Base-by-base conservation (phyloP, 2,113 vertebrate genomes). In the Thamnophis sirtalis region DNA sequence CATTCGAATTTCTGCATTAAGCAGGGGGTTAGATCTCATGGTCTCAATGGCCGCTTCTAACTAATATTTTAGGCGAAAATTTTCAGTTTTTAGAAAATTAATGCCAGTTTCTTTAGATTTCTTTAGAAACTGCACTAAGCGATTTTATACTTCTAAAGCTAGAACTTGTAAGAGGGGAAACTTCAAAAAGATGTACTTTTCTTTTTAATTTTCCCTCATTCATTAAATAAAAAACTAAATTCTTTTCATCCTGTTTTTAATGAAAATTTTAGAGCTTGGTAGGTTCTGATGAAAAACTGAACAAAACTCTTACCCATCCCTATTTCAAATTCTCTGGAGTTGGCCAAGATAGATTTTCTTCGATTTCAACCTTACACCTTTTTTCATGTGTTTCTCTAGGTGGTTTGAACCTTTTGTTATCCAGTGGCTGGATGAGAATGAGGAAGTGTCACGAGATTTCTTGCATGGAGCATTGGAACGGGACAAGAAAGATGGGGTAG, bases 321-420 rank as follows among this genome's bases (percentile, higher is more conserved):
- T 38, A 22, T 33, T 88, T 38, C n/a, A 33, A 55, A 21, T 88
- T 56, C 33, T 88, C 19, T 38, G 26, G 54, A 56, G 4, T 5
- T 38, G 21, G 48, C 49, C 9, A 4, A 24, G 28, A 7, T 24
- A 7, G 3, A 80, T 63, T 63, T 54, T 8, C 53, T 50, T 33
- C n/a, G 3, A 11, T 53, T 33, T 11, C 21, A 33, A 0, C 55
- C 48, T 86, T 89, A 6, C n/a, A 11, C 0, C 38, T 0, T 15
- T 15, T 13, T 11, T 93, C 68, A 90, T 15, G 94, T 95, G 4
- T 7, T 84, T 33, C 7, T 28, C 0, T 95, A 99, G 99, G 89
- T 99, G 99, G 99, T 99, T 99, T 3, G 99, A 99, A 93, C 99
- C 99, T 3, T 99, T 99, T 0, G 99, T 99, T 93, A 99, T 99